phyloP scores from a whole-genome alignment of 2,888 invertebrate species.

The Polyommatus iphigenia region DNA sequence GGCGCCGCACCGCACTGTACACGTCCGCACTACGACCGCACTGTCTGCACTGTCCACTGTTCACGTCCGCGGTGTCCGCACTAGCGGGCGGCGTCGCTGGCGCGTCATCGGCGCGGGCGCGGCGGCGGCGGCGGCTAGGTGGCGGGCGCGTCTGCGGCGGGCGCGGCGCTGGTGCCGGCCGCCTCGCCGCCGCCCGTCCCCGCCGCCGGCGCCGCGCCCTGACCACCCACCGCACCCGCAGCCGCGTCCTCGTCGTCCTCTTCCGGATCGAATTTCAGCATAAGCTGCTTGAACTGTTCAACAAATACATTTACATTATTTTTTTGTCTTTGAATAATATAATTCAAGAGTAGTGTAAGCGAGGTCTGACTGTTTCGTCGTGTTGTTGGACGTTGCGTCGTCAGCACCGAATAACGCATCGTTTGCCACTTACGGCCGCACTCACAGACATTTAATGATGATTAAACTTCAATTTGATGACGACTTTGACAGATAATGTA shows the following conservation, averaged over 20 bases:
- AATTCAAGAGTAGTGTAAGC: too few species aligned
- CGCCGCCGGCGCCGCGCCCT: slow-evolving; percentile 42
- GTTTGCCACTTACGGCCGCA: too few species aligned
- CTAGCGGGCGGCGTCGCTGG: slow-evolving; percentile 36
- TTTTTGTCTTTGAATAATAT: not conserved
- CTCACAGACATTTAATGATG: too few species aligned
- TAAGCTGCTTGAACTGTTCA: slow-evolving; percentile 88
- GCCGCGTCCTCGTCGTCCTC: slow-evolving; percentile 87
- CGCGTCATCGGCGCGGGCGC: slow-evolving; percentile 33
- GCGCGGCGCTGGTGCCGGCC: slow-evolving; percentile 55
- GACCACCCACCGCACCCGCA: slow-evolving; percentile 54
- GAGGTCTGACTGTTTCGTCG: too few species aligned
- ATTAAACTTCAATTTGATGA: too few species aligned
- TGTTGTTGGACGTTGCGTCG: too few species aligned
- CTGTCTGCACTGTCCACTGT: slow-evolving; percentile 37
- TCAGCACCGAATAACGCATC: too few species aligned
- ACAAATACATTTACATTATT: slow-evolving; percentile 4
- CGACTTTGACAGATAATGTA: too few species aligned
- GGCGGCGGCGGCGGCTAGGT: slow-evolving; percentile 47
- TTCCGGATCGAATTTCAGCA: slow-evolving; percentile 90
- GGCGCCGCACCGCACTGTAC: slow-evolving; percentile 42
- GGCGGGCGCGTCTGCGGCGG: slow-evolving; percentile 49
- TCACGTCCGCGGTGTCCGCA: not conserved
- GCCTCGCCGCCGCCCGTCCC: slow-evolving; percentile 59
- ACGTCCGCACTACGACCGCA: slow-evolving; percentile 34